Conservation (phyloP, 2,888 invertebrate genomes). For the Mellilla xanthometata region DNA sequence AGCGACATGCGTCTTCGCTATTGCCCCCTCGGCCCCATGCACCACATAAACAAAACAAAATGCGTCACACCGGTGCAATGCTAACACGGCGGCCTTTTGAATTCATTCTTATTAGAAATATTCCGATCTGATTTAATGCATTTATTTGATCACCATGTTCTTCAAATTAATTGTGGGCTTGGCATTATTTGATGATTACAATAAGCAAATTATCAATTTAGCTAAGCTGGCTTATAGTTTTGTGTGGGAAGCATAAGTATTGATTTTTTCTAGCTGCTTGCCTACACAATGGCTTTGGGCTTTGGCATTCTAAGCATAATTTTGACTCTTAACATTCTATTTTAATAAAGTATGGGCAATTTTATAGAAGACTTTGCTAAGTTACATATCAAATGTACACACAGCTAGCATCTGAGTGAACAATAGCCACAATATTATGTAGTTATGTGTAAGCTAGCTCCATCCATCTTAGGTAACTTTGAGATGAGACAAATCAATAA, state of each 20-base stretch:
- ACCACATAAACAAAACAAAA: slow-evolving; percentile 71
- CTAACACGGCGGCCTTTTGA: background rate
- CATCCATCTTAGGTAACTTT: slow-evolving; percentile 20
- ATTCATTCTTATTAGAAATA: too few species aligned
- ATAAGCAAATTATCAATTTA: too few species aligned
- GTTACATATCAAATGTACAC: too few species aligned
- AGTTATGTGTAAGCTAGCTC: background rate
- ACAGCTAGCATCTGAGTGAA: too few species aligned
- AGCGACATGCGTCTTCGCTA: slow-evolving; percentile 75
- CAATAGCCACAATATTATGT: too few species aligned
- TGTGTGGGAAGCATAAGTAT: slow-evolving; percentile 56
- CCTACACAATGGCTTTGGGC: slow-evolving; percentile 57
- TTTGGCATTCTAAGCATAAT: slow-evolving; percentile 35
- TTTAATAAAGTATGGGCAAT: background rate
- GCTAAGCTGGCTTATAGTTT: slow-evolving; percentile 18
- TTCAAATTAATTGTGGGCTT: too few species aligned
- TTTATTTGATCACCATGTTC: too few species aligned
- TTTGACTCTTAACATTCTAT: background rate
- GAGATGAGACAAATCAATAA: slow-evolving; percentile 20
- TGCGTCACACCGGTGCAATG: slow-evolving; percentile 46
- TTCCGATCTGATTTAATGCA: too few species aligned
- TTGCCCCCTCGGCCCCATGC: slow-evolving; percentile 63
- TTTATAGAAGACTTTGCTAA: background rate
- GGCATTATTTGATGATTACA: too few species aligned
- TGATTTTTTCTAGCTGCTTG: slow-evolving; percentile 67